A percentile compares a stretch with the other conserved stretches of the same genome.
Conservation (phyloP, 1,140 invertebrate genomes). For the Carposina sasakii region DNA sequence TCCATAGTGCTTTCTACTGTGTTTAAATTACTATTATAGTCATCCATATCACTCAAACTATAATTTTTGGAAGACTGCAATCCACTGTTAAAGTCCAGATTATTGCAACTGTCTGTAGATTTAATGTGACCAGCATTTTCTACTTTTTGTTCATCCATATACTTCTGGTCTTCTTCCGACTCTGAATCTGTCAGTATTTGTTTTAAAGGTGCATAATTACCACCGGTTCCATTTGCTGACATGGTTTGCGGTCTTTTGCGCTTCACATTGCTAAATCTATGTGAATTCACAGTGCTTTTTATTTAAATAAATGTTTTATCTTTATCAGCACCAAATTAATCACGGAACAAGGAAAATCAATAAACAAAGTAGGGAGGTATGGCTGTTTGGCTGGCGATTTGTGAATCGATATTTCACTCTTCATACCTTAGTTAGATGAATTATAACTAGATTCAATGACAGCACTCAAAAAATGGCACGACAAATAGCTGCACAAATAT, state of each 20-base stretch:
- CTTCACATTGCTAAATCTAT: conserved; percentile 14
- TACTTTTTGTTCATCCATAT: too few species aligned
- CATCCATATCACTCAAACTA: conserved; percentile 63
- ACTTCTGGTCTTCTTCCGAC: conserved; percentile 82
- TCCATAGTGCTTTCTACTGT: conserved; percentile 66
- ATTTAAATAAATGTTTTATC: conserved; percentile 1
- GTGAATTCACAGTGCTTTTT: background rate
- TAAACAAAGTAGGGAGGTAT: too few species aligned
- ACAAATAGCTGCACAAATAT: too few species aligned
- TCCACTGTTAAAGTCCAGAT: conserved; percentile 74
- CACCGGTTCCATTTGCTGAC: conserved; percentile 69
- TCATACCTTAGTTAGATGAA: too few species aligned
- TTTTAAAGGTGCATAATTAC: conserved; percentile 79
- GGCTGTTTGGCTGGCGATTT: too few species aligned
- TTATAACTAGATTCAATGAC: too few species aligned
- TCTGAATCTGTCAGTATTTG: conserved; percentile 83
- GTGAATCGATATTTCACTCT: too few species aligned
- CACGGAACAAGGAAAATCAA: too few species aligned
- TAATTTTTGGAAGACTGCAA: conserved; percentile 58
- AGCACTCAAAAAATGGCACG: too few species aligned
- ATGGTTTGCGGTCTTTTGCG: conserved; percentile 35
- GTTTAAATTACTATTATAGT: conserved; percentile 70
- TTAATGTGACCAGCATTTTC: conserved; percentile 55
- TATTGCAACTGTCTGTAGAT: conserved; percentile 59
- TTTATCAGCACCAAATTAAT: too few species aligned